Percentiles rank a stretch among this genome's conserved stretches.
Evolutionary conservation across 2,888 invertebrate species (phyloP).

Genomic region (Trichopria drosophilae): DNA sequence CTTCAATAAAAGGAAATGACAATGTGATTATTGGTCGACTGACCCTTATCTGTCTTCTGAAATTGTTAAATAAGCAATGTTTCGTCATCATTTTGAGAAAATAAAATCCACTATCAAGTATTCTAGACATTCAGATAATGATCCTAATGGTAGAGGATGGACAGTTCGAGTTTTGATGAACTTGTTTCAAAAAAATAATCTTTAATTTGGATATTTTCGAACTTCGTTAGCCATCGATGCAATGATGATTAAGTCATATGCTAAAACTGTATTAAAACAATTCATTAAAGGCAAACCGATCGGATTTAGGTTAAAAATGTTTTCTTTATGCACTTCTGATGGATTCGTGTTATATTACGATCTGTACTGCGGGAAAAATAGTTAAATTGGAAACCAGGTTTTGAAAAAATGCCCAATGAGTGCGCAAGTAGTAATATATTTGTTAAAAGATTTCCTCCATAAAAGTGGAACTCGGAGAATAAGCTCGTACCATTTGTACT

Average conservation of each 20-base stretch:
- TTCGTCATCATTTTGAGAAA: slow-evolving; percentile 18
- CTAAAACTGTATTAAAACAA: not conserved
- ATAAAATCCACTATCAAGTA: slow-evolving; percentile 27
- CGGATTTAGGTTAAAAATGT: not conserved
- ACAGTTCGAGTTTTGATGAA: slow-evolving; percentile 16
- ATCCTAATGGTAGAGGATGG: slow-evolving; percentile 23
- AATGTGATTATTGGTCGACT: slow-evolving; percentile 24
- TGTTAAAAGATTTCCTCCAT: not conserved
- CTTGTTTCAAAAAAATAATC: not conserved
- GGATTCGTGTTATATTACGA: not conserved
- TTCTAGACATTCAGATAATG: slow-evolving; percentile 15
- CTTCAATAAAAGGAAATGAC: slow-evolving; percentile 22
- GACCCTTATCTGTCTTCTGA: slow-evolving; percentile 18
- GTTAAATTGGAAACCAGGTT: too few relatives aligned
- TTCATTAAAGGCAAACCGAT: not conserved
- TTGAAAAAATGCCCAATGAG: not conserved
- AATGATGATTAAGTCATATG: slow-evolving; percentile 5
- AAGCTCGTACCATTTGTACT: slow-evolving; percentile 1
- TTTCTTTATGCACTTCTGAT: too few relatives aligned
- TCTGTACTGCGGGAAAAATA: not conserved
- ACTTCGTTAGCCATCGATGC: not conserved
- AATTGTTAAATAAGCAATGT: slow-evolving; percentile 20
- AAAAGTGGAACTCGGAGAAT: not conserved
- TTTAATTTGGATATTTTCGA: slow-evolving; percentile 1
- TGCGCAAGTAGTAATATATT: not conserved